Conservation (phyloP, 2,113 vertebrate species). For the Isurus oxyrinchus region DNA sequence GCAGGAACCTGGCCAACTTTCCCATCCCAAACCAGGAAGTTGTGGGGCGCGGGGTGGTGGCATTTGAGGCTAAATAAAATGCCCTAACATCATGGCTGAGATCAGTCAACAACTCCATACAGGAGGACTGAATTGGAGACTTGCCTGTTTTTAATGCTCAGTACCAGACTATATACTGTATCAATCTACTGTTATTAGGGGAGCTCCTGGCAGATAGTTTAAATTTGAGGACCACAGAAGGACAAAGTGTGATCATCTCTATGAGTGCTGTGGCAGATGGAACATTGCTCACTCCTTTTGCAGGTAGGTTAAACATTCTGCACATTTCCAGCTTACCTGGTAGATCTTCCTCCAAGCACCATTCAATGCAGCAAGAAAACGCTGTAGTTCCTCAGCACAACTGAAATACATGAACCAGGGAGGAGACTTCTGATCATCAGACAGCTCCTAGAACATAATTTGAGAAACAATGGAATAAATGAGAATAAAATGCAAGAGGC, state of each 20-base stretch:
- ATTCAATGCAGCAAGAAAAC: slow-evolving; percentile 68
- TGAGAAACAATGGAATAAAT: background rate
- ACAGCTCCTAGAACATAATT: slow-evolving; percentile 69
- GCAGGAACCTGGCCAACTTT: background rate
- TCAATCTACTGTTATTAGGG: background rate
- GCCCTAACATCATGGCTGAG: background rate
- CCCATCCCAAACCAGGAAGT: background rate
- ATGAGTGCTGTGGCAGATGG: background rate
- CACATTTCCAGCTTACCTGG: slow-evolving; percentile 58
- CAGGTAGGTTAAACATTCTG: background rate
- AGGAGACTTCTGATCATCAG: slow-evolving; percentile 67
- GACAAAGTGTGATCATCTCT: background rate
- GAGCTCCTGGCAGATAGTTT: background rate
- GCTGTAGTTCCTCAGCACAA: slow-evolving; percentile 75
- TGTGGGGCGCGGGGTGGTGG: background rate
- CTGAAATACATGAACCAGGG: slow-evolving; percentile 93
- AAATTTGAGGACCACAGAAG: background rate
- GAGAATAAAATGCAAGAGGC: no score
- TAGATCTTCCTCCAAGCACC: slow-evolving; percentile 69
- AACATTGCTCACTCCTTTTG: background rate
- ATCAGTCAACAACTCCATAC: background rate
- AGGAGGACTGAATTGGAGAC: background rate
- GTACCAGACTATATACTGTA: background rate
- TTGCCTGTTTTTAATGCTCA: background rate
- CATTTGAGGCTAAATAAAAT: background rate